Conservation (phyloP, 2,797 vertebrate species). For the Hapalemur alaotrensis region DNA sequence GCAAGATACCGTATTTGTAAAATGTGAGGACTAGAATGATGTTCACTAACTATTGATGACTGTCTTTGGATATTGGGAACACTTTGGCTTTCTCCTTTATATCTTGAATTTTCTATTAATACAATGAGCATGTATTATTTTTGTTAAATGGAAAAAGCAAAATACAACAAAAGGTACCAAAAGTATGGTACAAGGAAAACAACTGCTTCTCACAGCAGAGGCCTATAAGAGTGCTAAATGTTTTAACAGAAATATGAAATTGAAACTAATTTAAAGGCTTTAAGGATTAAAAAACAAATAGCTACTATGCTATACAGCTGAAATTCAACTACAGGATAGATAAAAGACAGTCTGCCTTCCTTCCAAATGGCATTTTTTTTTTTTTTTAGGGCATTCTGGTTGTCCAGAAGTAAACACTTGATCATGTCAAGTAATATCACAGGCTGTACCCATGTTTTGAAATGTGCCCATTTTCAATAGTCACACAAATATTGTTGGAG, state of each 20-base stretch:
- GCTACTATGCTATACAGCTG: not conserved
- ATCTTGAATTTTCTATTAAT: constrained; percentile 11
- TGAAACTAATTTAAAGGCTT: constrained; percentile 7
- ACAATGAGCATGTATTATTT: not conserved
- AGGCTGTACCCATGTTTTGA: not conserved
- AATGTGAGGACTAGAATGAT: not conserved
- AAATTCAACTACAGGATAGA: not conserved
- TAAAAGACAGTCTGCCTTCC: not conserved
- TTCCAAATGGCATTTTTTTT: not conserved
- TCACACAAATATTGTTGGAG: constrained; percentile 9
- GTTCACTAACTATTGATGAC: not conserved
- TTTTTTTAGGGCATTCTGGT: not conserved
- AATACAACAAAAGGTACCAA: not conserved
- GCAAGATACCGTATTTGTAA: not conserved
- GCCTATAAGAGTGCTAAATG: not conserved
- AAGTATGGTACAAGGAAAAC: not conserved
- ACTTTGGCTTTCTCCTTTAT: not conserved
- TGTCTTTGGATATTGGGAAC: not conserved
- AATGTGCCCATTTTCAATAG: not conserved
- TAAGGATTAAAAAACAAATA: not conserved
- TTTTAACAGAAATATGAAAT: not conserved
- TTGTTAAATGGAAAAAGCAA: not conserved
- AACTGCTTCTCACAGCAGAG: not conserved
- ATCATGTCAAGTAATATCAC: not conserved
- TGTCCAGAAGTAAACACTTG: not conserved